These are phyloP conservation scores for Clupea harengus DNA, from an alignment of 2,113 vertebrate species.

Conservation along the genomic window DNA sequence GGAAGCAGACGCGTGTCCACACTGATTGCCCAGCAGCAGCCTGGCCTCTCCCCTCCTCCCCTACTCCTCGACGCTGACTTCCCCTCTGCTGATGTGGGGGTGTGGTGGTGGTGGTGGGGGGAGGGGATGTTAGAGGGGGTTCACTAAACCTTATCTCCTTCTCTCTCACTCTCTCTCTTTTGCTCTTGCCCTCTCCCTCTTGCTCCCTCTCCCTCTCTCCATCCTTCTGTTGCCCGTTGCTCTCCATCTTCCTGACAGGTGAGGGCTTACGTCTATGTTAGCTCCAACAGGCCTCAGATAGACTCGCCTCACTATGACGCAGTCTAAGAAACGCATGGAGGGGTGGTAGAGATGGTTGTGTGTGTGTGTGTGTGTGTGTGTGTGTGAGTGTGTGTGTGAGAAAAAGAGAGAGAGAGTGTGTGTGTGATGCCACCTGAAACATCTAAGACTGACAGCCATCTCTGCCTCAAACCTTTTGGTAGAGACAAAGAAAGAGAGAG, in stretches of 20 bases:
- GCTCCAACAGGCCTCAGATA: background rate
- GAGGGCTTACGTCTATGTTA: slow-evolving; percentile 37
- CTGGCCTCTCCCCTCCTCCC: slow-evolving; percentile 36
- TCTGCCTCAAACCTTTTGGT: background rate
- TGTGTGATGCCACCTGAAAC: slow-evolving; percentile 18
- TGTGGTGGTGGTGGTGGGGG: background rate
- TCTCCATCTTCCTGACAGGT: slow-evolving; percentile 33
- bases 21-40: slow-evolving; percentile 55
- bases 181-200: background rate
- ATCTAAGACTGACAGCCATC: background rate
- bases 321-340: background rate
- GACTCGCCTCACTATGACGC: background rate
- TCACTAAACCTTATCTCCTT: background rate
- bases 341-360: slow-evolving; percentile 29
- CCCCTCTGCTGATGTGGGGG: background rate
- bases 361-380: slow-evolving; percentile 51
- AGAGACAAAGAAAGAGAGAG: background rate
- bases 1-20: slow-evolving; percentile 59
- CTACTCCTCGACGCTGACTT: background rate
- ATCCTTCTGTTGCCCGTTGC: background rate
- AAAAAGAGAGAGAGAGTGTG: no score
- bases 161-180: background rate
- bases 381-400: slow-evolving; percentile 49
- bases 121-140: background rate
- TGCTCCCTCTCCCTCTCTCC: background rate